phyloP scores from a whole-genome alignment of 2,113 vertebrate genomes.

The Psammodynastes pulverulentus region DNA sequence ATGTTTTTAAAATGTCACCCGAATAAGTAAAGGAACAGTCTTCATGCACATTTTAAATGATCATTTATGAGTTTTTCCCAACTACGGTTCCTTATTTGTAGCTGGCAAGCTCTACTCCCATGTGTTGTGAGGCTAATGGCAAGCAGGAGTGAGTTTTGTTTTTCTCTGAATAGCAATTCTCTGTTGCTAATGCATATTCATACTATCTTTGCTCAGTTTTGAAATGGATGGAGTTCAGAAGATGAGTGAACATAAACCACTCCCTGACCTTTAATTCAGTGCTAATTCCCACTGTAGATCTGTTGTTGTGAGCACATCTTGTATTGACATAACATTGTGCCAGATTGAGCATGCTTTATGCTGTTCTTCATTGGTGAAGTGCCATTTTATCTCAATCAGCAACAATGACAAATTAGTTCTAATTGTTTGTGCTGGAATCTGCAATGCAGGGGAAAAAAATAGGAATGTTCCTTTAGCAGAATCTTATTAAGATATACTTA shows the following conservation, averaged over 20 bases:
- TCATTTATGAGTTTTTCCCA: background rate
- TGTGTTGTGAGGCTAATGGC: background rate
- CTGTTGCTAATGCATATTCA: background rate
- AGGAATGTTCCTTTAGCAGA: conserved; percentile 57
- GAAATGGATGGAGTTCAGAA: background rate
- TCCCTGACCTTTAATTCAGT: background rate
- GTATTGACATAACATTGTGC: conserved; percentile 17
- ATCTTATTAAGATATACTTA: conserved; percentile 46
- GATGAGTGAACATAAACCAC: background rate
- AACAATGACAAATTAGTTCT: conserved; percentile 33
- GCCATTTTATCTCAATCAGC: conserved; percentile 44
- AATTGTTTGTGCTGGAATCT: conserved; percentile 37
- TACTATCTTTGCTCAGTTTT: background rate
- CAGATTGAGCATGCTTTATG: conserved; percentile 32
- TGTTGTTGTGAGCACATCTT: background rate
- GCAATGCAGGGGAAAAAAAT: conserved; percentile 47
- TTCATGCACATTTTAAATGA: background rate
- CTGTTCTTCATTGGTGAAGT: conserved; percentile 42
- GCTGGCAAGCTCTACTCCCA: background rate
- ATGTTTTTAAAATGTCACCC: background rate
- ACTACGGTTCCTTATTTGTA: background rate
- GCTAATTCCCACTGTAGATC: background rate
- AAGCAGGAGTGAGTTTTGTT: background rate
- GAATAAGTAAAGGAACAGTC: background rate
- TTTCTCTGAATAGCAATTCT: background rate